These are phyloP conservation scores for Noturus placidus DNA, from an alignment of 2,113 vertebrate species.

Conservation along the genomic window DNA sequence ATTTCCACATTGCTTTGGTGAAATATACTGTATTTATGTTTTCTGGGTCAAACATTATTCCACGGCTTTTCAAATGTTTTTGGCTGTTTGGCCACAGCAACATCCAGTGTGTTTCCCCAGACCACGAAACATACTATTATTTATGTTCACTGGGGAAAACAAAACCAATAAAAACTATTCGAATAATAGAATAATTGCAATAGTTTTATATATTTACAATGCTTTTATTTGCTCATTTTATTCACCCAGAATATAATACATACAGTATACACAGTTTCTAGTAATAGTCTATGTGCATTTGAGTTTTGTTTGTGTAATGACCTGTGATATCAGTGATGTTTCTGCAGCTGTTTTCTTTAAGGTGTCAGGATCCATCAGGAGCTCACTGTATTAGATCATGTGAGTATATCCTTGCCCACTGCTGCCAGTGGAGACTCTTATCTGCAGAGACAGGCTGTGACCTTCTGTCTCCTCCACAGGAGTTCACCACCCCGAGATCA, in stretches of 20 bases:
- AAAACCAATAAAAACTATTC: not conserved
- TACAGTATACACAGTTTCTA: too few relatives aligned
- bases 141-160: not conserved
- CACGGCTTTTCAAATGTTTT: not conserved
- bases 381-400: not conserved
- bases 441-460: slow-evolving; percentile 42
- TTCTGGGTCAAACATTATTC: not conserved
- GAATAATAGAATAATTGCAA: not conserved
- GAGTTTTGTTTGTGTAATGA: not conserved
- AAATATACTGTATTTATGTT: not conserved
- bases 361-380: slow-evolving; percentile 12
- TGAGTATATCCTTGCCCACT: not conserved
- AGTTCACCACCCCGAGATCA: slow-evolving; percentile 40
- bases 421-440: slow-evolving; percentile 21
- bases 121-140: not conserved
- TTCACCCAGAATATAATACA: not conserved
- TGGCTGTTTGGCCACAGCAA: not conserved
- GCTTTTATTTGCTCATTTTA: not conserved
- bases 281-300: not conserved
- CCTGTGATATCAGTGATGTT: not conserved
- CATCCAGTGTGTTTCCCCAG: not conserved
- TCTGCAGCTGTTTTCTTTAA: slow-evolving; percentile 6
- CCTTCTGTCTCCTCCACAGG: slow-evolving; percentile 45
- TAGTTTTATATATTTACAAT: not conserved
- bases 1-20: not conserved